phyloP scores from a whole-genome alignment of 1,140 invertebrate genomes.

The Leptinotarsa undecemlineata region DNA sequence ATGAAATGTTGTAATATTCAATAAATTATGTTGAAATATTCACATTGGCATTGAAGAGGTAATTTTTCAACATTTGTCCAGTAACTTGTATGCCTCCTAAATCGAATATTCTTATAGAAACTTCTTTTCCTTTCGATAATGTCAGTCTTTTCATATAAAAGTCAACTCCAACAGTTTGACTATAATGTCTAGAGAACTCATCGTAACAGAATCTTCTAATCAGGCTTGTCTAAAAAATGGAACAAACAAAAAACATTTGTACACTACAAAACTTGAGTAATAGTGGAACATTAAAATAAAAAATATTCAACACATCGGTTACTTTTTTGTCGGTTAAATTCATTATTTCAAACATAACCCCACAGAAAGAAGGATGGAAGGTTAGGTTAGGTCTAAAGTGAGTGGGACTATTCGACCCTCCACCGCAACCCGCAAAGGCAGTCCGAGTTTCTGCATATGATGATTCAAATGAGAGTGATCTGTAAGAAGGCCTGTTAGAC shows the following conservation, averaged over 20 bases:
- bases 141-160: slow-evolving; percentile 74
- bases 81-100: slow-evolving; percentile 76
- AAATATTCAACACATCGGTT: not conserved
- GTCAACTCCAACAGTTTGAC: slow-evolving; percentile 78
- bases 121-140: slow-evolving; percentile 69
- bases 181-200: slow-evolving; percentile 75
- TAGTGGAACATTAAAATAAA: not conserved
- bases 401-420: too few relatives aligned
- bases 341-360: too few relatives aligned
- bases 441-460: too few relatives aligned
- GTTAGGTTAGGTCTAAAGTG: too few relatives aligned
- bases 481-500: too few relatives aligned
- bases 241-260: not conserved
- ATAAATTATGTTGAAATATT: slow-evolving; percentile 9
- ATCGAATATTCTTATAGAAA: slow-evolving; percentile 81
- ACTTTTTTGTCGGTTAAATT: not conserved
- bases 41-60: slow-evolving; percentile 80
- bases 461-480: too few relatives aligned
- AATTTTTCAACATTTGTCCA: slow-evolving; percentile 82
- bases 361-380: too few relatives aligned
- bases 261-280: not conserved
- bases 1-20: slow-evolving; percentile 36
- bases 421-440: too few relatives aligned
- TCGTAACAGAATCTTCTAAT: slow-evolving; percentile 73
- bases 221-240: slow-evolving; percentile 67